Base-by-base conservation (phyloP, 1,140 invertebrate genomes). In the Microplitis demolitor region DNA sequence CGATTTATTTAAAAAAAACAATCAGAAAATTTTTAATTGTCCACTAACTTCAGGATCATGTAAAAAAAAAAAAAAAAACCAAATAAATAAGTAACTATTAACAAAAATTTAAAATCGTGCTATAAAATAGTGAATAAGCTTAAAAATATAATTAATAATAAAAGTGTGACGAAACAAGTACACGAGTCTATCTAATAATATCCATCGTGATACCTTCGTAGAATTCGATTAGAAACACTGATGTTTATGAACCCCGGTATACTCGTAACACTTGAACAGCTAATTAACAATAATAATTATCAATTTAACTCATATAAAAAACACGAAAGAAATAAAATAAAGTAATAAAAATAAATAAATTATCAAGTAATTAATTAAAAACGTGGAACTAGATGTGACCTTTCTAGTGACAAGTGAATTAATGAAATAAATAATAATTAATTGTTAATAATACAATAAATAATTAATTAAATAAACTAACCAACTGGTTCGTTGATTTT, bases 401-500 rank as follows among this genome's bases (percentile, higher is more conserved):
- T 45, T 9, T 45, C 39, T 45, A 45, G 39, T 45, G 39, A 45
- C 6, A 16, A 16, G 13, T 56, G 16, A 56, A 16, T 16, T 56
- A 56, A 16, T 56, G 53, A 56, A 56, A 56, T 13, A 24, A 24
- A 56, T 13, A 5, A 16, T 3, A 33, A 6, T 33, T 13, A 31
- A 60, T 60, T 16, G 8, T 50, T 66, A 5, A 14, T 51, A 8
- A 51, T 24, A 14, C 53, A 24, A 35, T 24, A 9, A 56, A 56
- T 67, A 33, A 61, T 16, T 51, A 60, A 58, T 62, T 8, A 68
- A 56, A 66, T 56, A 73, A 62, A 72, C 81, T 84, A 89, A 92
- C 93, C 92, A 90, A 80, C 85, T 89, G 78, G 84, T 89, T 76
- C 89, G 89, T 79, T 89, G 86, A 78, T 89, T 90, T 86, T 92